Conservation (phyloP, 1,140 invertebrate genomes). For the Centruroides sculpturatus region DNA sequence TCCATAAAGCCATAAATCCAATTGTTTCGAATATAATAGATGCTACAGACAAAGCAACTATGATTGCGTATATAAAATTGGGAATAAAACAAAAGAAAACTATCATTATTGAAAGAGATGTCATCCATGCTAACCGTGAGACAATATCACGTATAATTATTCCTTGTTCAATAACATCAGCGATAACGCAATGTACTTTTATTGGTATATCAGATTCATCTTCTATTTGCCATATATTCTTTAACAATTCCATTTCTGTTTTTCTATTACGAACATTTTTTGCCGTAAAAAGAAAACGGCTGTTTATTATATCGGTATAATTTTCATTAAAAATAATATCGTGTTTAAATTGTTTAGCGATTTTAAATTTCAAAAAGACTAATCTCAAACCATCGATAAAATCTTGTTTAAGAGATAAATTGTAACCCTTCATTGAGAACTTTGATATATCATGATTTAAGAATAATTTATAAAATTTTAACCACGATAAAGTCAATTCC, state of each 20-base stretch:
- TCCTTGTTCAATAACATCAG: conserved; percentile 80
- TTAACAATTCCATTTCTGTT: no score
- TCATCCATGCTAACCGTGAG: conserved; percentile 79
- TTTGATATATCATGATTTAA: conserved; percentile 54
- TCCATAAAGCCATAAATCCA: conserved; percentile 91
- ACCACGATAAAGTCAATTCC: conserved; percentile 78
- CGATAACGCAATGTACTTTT: conserved; percentile 27
- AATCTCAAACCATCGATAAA: conserved; percentile 62
- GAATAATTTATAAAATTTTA: conserved; percentile 65
- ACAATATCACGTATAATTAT: conserved; percentile 31
- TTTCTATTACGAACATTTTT: no score
- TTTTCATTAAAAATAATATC: conserved; percentile 71
- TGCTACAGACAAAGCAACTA: conserved; percentile 87
- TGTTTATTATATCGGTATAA: conserved; percentile 58
- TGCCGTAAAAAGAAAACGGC: conserved; percentile 59
- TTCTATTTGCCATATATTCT: conserved; percentile 68
- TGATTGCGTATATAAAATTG: conserved; percentile 77
- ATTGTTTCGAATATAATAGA: conserved; percentile 90
- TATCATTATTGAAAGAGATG: conserved; percentile 84
- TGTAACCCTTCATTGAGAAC: conserved; percentile 41
- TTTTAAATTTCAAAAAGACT: conserved; percentile 23
- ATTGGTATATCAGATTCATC: conserved; percentile 62
- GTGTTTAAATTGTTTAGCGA: conserved; percentile 47
- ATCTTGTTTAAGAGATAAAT: conserved; percentile 52
- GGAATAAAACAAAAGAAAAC: conserved; percentile 92